Percentiles rank a stretch among this genome's conserved stretches.
Evolutionary conservation across 64 coral and sea anemone genomes (phyloP).

Genomic region (Cladopsammia gracilis): DNA sequence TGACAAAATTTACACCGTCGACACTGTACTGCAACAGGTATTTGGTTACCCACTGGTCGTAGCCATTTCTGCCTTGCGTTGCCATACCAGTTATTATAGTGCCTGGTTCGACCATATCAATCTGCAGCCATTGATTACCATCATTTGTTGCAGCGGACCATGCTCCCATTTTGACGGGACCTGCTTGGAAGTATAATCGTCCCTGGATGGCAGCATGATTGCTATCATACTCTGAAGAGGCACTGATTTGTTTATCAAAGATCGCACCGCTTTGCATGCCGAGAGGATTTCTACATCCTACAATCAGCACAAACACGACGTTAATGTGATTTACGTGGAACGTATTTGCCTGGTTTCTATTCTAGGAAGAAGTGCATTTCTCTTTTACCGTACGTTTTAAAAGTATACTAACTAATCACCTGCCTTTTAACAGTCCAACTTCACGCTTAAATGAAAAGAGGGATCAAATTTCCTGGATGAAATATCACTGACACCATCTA

Average conservation of each 20-base stretch:
- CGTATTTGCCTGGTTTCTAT: no score
- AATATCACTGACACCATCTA: no score
- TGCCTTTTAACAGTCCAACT: no score
- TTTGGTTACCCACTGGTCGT: not conserved
- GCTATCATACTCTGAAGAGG: conserved; percentile 7
- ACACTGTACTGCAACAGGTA: not conserved
- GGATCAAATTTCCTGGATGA: no score
- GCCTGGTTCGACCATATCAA: not conserved
- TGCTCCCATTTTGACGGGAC: not conserved
- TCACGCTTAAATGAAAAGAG: no score
- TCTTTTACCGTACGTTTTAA: no score
- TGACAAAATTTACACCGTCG: not conserved
- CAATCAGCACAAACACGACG: no score
- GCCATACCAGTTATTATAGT: not conserved
- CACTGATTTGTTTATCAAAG: conserved; percentile 19
- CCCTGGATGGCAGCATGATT: conserved; percentile 2
- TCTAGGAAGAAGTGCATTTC: no score
- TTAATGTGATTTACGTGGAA: no score
- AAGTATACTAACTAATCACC: no score
- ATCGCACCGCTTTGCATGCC: not conserved
- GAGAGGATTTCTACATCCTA: not conserved
- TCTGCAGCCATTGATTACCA: not conserved
- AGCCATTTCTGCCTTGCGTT: not conserved
- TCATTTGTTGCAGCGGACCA: not conserved
- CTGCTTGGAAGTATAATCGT: not conserved